phyloP scores from a whole-genome alignment of 2,113 vertebrate species.

The Tichodroma muraria region DNA sequence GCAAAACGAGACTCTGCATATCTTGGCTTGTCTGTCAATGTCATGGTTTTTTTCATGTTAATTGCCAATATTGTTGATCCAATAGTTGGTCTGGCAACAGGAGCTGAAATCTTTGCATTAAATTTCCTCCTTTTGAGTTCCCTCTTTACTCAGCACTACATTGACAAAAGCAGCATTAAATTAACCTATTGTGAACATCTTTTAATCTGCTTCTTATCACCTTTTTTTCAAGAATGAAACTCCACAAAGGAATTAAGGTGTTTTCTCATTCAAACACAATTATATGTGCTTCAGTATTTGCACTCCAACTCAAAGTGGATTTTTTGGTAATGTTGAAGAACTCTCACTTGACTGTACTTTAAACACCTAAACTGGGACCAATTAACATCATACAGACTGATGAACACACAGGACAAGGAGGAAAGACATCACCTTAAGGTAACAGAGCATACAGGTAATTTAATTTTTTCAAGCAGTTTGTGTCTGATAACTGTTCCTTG shows the following conservation, averaged over 20 bases:
- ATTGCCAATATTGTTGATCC: not conserved
- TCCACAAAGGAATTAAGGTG: fast-evolving
- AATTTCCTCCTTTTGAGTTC: not conserved
- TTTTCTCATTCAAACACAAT: not conserved
- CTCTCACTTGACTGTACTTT: not conserved
- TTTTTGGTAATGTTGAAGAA: not conserved
- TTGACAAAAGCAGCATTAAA: not conserved
- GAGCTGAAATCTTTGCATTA: not conserved
- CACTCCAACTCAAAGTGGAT: not conserved
- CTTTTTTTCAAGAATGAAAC: not conserved
- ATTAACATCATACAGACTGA: not conserved
- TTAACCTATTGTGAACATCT: not conserved
- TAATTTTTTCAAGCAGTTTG: not conserved
- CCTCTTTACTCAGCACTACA: not conserved
- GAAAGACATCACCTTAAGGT: not conserved
- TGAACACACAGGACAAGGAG: not conserved
- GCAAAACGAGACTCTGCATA: not conserved
- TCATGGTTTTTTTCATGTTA: not conserved
- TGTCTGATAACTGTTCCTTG: not conserved
- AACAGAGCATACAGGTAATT: not conserved
- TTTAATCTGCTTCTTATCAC: not conserved
- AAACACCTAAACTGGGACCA: not conserved
- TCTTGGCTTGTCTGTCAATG: not conserved
- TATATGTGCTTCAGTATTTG: not conserved
- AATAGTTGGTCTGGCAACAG: not conserved